These are phyloP conservation scores for Anolis apletophallus DNA, from an alignment of 2,797 vertebrate species.

Conservation along the genomic window DNA sequence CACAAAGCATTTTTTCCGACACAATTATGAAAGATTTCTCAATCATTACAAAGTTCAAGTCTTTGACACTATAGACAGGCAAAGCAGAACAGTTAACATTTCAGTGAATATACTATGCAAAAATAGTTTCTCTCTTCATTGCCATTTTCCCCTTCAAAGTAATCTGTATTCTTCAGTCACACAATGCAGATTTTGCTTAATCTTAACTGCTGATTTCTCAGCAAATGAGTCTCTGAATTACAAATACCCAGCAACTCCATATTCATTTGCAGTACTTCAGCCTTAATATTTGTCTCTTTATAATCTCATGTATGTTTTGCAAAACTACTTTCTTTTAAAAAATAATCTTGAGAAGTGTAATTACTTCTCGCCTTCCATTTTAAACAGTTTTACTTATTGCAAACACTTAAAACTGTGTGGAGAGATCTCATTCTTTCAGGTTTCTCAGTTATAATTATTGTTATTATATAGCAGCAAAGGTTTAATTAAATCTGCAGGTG, in stretches of 20 bases:
- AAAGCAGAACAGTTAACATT: not conserved
- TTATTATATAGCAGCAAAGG: conserved; percentile 56
- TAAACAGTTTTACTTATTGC: conserved; percentile 44
- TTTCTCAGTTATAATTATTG: conserved; percentile 62
- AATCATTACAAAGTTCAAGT: not conserved
- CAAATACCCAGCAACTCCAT: conserved; percentile 2
- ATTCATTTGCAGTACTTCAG: conserved; percentile 32
- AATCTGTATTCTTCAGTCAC: conserved; percentile 38
- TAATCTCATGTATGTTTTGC: conserved; percentile 47
- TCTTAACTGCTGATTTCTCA: conserved; percentile 32
- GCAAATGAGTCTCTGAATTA: conserved; percentile 40
- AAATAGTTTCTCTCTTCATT: conserved; percentile 16
- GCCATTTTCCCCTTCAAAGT: conserved; percentile 13
- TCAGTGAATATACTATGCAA: not conserved
- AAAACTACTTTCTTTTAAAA: conserved; percentile 35
- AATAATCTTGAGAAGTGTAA: conserved; percentile 45
- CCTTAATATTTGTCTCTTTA: conserved; percentile 52
- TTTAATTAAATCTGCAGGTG: conserved; percentile 60
- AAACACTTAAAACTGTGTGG: conserved; percentile 59
- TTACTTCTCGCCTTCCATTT: conserved; percentile 56
- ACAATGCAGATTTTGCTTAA: conserved; percentile 47
- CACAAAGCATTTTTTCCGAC: not conserved
- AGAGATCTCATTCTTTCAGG: conserved; percentile 47
- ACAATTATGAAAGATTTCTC: not conserved
- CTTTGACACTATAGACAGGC: not conserved